Percentiles rank a stretch among this genome's conserved stretches.
Evolutionary conservation across 2,113 vertebrate genomes (phyloP).

Genomic region (Gallinago media): DNA sequence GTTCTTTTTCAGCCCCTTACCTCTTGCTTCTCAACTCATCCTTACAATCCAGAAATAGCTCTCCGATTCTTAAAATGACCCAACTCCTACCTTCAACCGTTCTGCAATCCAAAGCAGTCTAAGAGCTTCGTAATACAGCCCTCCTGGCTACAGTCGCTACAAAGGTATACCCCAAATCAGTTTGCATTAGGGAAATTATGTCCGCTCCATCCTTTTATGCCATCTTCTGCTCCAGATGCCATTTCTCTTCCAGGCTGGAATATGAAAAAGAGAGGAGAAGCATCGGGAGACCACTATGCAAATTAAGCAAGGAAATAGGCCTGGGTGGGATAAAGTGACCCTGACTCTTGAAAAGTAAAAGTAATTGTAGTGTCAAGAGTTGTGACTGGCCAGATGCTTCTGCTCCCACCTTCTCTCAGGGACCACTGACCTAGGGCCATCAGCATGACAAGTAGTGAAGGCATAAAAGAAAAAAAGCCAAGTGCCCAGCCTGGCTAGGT

Average conservation of each 20-base stretch:
- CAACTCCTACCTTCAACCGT: background rate
- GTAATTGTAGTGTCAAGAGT: background rate
- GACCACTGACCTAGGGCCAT: background rate
- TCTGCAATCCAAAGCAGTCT: background rate
- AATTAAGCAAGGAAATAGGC: background rate
- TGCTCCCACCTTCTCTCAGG: background rate
- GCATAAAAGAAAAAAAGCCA: background rate
- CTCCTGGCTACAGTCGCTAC: background rate
- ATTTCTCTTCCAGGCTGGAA: background rate
- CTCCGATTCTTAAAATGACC: background rate
- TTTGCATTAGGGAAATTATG: background rate
- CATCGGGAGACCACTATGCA: background rate
- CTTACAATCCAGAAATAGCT: background rate
- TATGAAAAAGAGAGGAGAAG: background rate
- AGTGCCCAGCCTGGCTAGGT: rapidly evolving
- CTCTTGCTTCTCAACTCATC: background rate
- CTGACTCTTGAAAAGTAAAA: background rate
- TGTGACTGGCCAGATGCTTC: background rate
- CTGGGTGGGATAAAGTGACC: background rate
- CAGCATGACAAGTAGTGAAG: background rate
- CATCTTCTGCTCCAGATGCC: background rate
- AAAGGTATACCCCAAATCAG: background rate
- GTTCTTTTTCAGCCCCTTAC: background rate
- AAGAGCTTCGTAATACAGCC: background rate
- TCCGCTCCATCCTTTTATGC: background rate